Percentiles rank a stretch among this genome's conserved stretches.
These are phyloP conservation scores for Heliconius ethilla DNA, from an alignment of 2,888 invertebrate genomes.

Conservation along the genomic window DNA sequence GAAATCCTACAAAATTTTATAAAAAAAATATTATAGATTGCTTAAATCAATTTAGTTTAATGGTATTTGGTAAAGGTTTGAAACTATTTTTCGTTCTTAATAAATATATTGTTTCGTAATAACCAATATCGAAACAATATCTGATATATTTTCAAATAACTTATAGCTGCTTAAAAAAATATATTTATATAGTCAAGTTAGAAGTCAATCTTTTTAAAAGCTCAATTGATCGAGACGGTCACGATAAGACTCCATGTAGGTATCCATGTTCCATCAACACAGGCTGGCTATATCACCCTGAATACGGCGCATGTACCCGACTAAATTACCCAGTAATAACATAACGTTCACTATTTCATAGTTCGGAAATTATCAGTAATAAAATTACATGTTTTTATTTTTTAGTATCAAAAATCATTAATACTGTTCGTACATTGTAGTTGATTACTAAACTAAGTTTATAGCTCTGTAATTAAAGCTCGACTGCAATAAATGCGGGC, in stretches of 20 bases:
- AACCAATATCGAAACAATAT: too few species aligned
- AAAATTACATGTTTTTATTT: slow-evolving; percentile 74
- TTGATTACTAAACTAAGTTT: slow-evolving; percentile 35
- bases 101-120: too few species aligned
- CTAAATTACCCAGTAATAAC: slow-evolving; percentile 77
- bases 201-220: slow-evolving; percentile 37
- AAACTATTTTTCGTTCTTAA: too few species aligned
- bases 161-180: neutral
- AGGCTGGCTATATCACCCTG: slow-evolving; percentile 64
- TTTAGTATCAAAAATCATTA: slow-evolving; percentile 58
- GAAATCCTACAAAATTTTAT: too few species aligned
- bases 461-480: slow-evolving; percentile 40
- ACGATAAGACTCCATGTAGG: slow-evolving; percentile 59
- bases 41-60: too few species aligned
- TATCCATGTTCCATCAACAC: slow-evolving; percentile 73
- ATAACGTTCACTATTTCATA: slow-evolving; percentile 74
- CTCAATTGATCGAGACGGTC: slow-evolving; percentile 49
- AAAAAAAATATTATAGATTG: too few species aligned
- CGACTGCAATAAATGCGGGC: slow-evolving; percentile 33
- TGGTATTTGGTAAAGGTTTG: too few species aligned
- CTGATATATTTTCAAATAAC: neutral
- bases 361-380: slow-evolving; percentile 80
- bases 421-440: slow-evolving; percentile 44
- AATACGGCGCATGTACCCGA: slow-evolving; percentile 64
- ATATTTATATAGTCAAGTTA: slow-evolving; percentile 12